Evolutionary conservation across 1,140 invertebrate species (phyloP).

Genomic region (Euschistus heros): DNA sequence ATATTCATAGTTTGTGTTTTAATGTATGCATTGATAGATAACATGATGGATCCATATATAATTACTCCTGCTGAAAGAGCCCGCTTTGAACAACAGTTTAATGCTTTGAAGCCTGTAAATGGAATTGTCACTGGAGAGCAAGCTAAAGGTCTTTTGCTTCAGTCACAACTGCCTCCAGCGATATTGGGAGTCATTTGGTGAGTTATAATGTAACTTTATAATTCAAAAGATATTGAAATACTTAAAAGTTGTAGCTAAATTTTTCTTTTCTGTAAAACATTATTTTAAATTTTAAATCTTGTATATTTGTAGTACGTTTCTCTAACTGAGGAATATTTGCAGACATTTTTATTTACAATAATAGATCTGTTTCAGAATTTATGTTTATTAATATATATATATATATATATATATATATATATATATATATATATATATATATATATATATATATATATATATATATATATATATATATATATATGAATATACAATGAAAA

Average conservation of each 20-base stretch:
- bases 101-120: constrained; percentile 70
- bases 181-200: constrained; percentile 92
- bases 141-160: constrained; percentile 87
- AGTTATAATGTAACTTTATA: constrained; percentile 30
- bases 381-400: no score
- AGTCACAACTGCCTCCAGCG: constrained; percentile 77
- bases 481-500: no score
- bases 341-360: no score
- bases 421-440: no score
- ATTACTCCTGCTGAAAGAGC: constrained; percentile 75
- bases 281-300: no score
- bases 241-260: neutral
- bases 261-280: no score
- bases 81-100: constrained; percentile 87
- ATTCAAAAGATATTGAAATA: neutral
- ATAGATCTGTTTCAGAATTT: no score
- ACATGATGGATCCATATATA: constrained; percentile 65
- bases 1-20: neutral
- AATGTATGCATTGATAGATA: neutral
- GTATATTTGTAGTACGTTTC: no score
- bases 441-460: no score
- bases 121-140: constrained; percentile 88
- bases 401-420: no score
- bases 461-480: no score
- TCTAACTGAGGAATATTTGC: no score